These are phyloP conservation scores for Caenorhabditis wallacei DNA, from an alignment of 2,888 invertebrate genomes.

Conservation along the genomic window DNA sequence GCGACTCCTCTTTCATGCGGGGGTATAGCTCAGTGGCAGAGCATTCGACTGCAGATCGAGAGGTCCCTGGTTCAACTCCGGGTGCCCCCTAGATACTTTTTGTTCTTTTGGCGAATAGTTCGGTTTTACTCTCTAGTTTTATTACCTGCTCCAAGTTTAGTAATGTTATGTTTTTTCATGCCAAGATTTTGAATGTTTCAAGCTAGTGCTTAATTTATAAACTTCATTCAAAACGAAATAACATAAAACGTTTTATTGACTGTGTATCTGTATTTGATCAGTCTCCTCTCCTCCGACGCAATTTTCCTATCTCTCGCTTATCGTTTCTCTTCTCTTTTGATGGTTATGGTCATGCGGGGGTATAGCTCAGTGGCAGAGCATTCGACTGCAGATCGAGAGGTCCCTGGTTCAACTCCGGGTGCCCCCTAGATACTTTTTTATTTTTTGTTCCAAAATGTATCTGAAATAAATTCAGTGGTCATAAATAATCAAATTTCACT, in stretches of 20 bases:
- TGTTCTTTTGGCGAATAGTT: not conserved
- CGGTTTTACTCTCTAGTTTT: not conserved
- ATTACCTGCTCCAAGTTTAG: not conserved
- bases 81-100: conserved; percentile 73
- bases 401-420: conserved; percentile 81
- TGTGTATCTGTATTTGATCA: no score
- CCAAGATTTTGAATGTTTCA: no score
- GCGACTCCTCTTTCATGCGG: conserved; percentile 31
- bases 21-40: conserved; percentile 82
- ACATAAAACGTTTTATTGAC: no score
- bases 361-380: conserved; percentile 82
- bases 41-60: conserved; percentile 83
- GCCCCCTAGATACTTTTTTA: conserved; percentile 71
- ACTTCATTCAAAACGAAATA: no score
- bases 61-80: conserved; percentile 82
- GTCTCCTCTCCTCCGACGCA: no score
- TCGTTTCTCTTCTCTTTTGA: no score
- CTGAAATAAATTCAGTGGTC: no score
- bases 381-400: conserved; percentile 83
- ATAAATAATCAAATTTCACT: no score
- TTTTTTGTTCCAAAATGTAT: no score
- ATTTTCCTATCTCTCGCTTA: not conserved
- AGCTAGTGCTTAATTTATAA: no score
- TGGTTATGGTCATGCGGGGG: conserved; percentile 71
- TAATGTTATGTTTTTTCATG: no score